Base-by-base conservation (phyloP, 2,888 invertebrate species). In the Podotricha telesiphe region DNA sequence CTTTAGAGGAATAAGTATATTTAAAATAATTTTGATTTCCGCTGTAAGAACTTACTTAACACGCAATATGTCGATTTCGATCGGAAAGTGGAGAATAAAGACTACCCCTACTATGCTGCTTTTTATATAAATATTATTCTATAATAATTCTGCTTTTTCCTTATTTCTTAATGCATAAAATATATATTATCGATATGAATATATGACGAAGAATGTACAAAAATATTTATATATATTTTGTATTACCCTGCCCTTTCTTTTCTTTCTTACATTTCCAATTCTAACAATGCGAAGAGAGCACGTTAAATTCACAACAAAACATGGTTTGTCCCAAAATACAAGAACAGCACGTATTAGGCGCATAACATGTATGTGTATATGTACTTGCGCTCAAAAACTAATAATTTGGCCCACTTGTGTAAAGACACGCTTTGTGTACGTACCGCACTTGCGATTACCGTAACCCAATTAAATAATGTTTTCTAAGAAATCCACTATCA, bases 361-460 rank as follows among this genome's bases (percentile, higher is more conserved):
- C 65, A 62, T 40, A 13, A 40, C 64, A 37, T 42, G 42, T 34
- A 53, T 55, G n/a, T 11, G 34, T 17, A 59, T 58, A 48, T 40
- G 20, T 42, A 53, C 37, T 67, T 61, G 59, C 56, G 68, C 65
- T 66, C 59, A 55, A 63, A 69, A 64, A 68, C 67, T 71, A 66
- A 68, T 71, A 71, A 69, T 68, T 55, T 63, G 65, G n/a, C 70
- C 70, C 65, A 65, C 67, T 72, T 70, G 47, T 22, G 56, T 22
- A 62, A 61, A 71, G 55, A 71, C 50, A 59, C 62, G 56, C 65
- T 67, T 61, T 67, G 58, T 69, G 50, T 48, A 17, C 65, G 53
- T 51, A 20, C 48, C 15, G 7, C 48, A 62, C 48, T 34, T 50
- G 19, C 20, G 28, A 45, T 45, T 45, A 59, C 59, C 59, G 59